Percentiles rank a stretch among this genome's conserved stretches.
Conservation (phyloP, 2,888 invertebrate genomes). For the Apoda limacodes region DNA sequence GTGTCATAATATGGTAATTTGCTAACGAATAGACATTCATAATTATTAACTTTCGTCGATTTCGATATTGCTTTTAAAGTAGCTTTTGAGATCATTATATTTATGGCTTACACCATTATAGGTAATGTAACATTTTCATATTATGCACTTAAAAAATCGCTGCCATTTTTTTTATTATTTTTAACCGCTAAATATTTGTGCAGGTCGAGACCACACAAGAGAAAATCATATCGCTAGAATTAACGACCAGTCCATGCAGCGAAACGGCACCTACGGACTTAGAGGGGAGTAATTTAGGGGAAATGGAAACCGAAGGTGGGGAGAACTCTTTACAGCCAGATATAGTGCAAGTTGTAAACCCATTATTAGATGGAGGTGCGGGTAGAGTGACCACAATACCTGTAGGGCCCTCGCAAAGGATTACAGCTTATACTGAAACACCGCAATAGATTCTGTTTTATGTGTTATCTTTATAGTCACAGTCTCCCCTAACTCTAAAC, state of each 20-base stretch:
- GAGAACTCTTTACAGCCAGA: conserved; percentile 68
- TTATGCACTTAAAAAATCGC: too few relatives aligned
- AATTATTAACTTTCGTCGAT: too few relatives aligned
- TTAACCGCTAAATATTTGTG: too few relatives aligned
- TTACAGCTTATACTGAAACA: conserved; percentile 46
- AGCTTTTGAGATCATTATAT: too few relatives aligned
- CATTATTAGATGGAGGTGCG: conserved; percentile 56
- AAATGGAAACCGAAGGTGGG: conserved; percentile 49
- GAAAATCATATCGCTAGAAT: conserved; percentile 90
- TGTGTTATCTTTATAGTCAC: too few relatives aligned
- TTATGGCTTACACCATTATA: too few relatives aligned
- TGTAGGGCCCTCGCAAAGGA: conserved; percentile 51
- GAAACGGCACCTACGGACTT: conserved; percentile 64
- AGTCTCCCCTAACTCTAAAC: too few relatives aligned
- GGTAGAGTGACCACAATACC: conserved; percentile 59
- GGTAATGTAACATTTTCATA: too few relatives aligned
- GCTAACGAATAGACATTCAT: too few relatives aligned
- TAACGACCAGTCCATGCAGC: conserved; percentile 75
- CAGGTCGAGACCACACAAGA: conserved; percentile 93
- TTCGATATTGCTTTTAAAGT: too few relatives aligned
- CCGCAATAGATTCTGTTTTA: conserved; percentile 35
- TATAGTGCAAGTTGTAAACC: conserved; percentile 66
- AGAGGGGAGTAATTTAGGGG: conserved; percentile 41
- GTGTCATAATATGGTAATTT: too few relatives aligned
- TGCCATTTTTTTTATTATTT: too few relatives aligned